A percentile compares a stretch with the other conserved stretches of the same genome.
Conservation (phyloP, 2,113 vertebrate species). For the Lepidothrix coronata region DNA sequence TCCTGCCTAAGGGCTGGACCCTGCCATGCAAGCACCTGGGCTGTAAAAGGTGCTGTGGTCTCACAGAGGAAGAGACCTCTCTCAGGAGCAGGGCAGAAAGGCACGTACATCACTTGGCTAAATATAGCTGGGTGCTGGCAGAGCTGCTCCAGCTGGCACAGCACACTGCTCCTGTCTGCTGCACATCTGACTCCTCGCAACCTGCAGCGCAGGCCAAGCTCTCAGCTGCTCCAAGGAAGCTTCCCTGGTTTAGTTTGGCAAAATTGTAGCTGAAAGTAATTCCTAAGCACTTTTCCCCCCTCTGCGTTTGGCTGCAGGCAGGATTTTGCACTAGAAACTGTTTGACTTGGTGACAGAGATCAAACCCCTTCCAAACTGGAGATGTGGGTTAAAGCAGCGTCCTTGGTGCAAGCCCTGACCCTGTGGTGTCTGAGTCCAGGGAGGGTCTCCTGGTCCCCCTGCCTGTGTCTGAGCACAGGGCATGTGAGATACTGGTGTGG, state of each 20-base stretch:
- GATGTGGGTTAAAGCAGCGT: neutral
- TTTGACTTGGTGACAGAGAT: neutral
- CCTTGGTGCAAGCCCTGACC: neutral
- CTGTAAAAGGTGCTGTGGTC: neutral
- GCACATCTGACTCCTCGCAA: neutral
- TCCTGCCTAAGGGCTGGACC: neutral
- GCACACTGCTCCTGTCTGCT: neutral
- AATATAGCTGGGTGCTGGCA: neutral
- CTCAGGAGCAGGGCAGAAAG: neutral
- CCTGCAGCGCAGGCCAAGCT: neutral
- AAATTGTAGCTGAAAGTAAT: neutral
- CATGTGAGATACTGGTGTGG: neutral
- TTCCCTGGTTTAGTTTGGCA: neutral
- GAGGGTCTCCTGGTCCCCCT: neutral
- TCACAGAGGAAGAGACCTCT: neutral
- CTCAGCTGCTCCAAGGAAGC: neutral
- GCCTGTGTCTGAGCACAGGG: neutral
- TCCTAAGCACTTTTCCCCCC: neutral
- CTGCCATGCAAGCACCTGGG: neutral
- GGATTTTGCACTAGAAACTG: neutral
- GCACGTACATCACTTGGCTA: neutral
- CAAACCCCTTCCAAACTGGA: neutral
- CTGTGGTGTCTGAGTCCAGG: neutral
- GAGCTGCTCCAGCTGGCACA: neutral
- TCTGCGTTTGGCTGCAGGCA: neutral